phyloP scores from a whole-genome alignment of 2,113 vertebrate species.

The Muntiacus reevesi region DNA sequence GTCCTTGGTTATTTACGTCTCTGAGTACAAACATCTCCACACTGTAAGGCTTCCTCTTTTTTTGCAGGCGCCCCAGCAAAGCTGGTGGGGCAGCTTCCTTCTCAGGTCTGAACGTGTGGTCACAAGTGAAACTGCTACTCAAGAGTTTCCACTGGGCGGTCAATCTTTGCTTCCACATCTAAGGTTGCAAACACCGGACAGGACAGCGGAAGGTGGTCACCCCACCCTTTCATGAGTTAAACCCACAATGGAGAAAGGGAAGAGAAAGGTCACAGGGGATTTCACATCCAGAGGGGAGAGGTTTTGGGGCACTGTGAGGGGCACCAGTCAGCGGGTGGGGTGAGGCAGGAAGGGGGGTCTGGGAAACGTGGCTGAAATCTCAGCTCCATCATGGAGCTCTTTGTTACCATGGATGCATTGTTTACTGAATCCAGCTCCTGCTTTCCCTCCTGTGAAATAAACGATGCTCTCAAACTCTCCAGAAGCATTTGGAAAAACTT shows the following conservation, averaged over 20 bases:
- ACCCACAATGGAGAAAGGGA: background rate
- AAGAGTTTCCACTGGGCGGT: background rate
- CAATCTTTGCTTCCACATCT: background rate
- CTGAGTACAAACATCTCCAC: background rate
- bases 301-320: background rate
- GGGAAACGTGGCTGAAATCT: too few species aligned
- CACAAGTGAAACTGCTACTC: background rate
- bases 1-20: too few species aligned
- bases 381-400: background rate
- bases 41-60: background rate
- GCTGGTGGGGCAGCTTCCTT: background rate
- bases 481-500: background rate
- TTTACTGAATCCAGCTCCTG: background rate
- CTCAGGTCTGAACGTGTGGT: rapidly evolving
- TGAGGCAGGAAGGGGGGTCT: rapidly evolving
- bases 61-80: background rate
- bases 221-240: background rate
- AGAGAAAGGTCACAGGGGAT: background rate
- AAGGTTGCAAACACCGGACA: background rate
- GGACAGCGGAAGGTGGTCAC: background rate
- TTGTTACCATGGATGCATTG: background rate
- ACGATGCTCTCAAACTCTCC: background rate
- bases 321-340: too few species aligned
- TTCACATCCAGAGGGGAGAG: background rate
- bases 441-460: background rate